A percentile compares a stretch with the other conserved stretches of the same genome.
Evolutionary conservation across 2,113 vertebrate species (phyloP).

Genomic region (Prinia subflava): DNA sequence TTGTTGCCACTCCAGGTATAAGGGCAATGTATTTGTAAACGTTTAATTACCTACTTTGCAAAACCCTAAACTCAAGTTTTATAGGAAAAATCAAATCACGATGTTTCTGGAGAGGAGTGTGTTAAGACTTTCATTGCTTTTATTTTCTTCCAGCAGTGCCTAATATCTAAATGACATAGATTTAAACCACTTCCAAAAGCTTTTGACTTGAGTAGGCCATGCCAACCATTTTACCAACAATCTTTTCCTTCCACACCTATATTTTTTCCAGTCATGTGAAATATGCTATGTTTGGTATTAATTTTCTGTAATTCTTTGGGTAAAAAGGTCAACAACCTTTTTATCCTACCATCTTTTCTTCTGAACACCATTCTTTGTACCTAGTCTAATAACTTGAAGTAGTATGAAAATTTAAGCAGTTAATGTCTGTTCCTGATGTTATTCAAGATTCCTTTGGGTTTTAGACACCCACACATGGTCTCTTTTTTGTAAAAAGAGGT

Average conservation of each 20-base stretch:
- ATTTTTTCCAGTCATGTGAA: background rate
- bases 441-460: background rate
- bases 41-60: background rate
- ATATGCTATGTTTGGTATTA: background rate
- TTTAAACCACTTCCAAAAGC: background rate
- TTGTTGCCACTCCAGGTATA: background rate
- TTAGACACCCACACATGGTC: background rate
- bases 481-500: background rate
- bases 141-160: background rate
- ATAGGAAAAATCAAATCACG: background rate
- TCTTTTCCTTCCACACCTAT: background rate
- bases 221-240: background rate
- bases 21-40: background rate
- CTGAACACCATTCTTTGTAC: rapidly evolving
- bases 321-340: background rate
- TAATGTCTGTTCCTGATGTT: background rate
- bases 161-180: conserved; percentile 35
- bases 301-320: background rate
- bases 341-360: background rate
- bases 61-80: background rate
- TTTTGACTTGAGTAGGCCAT: background rate
- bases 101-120: background rate
- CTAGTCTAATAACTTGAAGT: background rate
- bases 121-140: conserved; percentile 9
- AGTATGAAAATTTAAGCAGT: conserved; percentile 12